phyloP scores from a whole-genome alignment of 2,113 vertebrate genomes.

The Psephotus haematonotus region DNA sequence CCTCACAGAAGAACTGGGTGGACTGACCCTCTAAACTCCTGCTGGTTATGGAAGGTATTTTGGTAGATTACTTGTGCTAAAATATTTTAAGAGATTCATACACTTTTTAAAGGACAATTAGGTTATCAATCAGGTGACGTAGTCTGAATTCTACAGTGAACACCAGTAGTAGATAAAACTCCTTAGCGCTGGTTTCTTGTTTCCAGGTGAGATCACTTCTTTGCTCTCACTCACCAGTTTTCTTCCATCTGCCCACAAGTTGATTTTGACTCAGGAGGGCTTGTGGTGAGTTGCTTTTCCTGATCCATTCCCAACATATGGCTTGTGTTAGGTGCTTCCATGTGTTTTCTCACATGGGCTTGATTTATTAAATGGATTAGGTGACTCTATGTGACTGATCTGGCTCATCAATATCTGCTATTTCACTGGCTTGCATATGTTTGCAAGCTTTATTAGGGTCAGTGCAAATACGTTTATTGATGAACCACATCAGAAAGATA shows the following conservation, averaged over 20 bases:
- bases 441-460: background rate
- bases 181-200: background rate
- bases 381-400: background rate
- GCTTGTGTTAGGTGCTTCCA: background rate
- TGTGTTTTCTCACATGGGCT: background rate
- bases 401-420: background rate
- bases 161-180: background rate
- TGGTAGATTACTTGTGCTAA: background rate
- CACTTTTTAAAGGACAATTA: background rate
- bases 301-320: background rate
- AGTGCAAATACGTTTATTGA: background rate
- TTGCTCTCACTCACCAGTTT: background rate
- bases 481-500: background rate
- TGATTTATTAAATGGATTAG: background rate
- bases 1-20: fast-evolving
- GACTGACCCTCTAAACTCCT: background rate
- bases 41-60: background rate
- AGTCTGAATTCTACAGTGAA: background rate
- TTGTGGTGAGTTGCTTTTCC: background rate
- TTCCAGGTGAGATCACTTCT: background rate
- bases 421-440: background rate
- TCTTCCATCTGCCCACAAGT: background rate
- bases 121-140: background rate
- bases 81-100: background rate
- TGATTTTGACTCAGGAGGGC: background rate